phyloP scores from a whole-genome alignment of 23 tunicate species.

The Styela clava region DNA sequence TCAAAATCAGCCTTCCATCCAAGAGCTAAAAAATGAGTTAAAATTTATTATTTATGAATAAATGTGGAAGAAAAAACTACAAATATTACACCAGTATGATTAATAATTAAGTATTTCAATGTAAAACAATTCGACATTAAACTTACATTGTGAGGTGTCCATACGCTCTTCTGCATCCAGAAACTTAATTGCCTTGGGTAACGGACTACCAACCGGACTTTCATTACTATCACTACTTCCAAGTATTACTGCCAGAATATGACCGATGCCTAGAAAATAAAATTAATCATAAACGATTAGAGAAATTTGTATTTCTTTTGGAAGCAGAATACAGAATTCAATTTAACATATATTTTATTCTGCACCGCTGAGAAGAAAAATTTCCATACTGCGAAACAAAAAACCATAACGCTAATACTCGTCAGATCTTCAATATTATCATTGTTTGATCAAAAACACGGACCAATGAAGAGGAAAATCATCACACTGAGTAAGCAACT shows the following conservation, averaged over 20 bases:
- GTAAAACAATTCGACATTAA: constrained; percentile 3
- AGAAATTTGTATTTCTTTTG: no score
- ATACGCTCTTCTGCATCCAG: constrained; percentile 47
- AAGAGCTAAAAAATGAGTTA: background rate
- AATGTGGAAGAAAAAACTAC: background rate
- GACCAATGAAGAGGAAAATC: no score
- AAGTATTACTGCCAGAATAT: constrained; percentile 9
- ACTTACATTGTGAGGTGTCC: constrained; percentile 43
- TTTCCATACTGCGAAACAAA: no score
- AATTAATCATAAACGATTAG: no score
- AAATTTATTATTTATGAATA: no score
- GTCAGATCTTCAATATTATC: no score
- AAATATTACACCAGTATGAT: background rate
- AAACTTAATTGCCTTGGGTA: constrained; percentile 32
- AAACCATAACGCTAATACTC: no score
- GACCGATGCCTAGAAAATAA: constrained; percentile 23
- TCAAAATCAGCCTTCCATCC: constrained; percentile 34
- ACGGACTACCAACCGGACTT: constrained; percentile 36
- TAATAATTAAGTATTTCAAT: background rate
- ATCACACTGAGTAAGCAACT: no score
- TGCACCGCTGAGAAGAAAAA: no score
- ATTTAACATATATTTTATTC: no score
- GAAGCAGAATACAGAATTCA: no score
- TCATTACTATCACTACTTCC: constrained; percentile 44
- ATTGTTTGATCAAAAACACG: no score